phyloP scores from a whole-genome alignment of 2,888 invertebrate species.

The Acanthoscelides obtectus region DNA sequence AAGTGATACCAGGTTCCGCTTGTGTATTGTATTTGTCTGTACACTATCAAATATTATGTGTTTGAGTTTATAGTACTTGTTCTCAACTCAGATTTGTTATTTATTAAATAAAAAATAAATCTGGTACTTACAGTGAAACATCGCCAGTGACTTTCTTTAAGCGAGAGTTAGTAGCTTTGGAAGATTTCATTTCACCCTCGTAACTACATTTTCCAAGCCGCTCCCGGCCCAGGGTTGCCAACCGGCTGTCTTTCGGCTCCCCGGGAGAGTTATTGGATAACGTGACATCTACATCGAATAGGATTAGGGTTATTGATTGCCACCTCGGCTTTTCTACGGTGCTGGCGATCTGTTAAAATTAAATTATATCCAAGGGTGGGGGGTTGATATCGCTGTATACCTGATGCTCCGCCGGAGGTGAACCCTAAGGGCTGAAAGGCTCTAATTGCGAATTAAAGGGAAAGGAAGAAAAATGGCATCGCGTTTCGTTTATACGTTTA shows the following conservation, averaged over 20 bases:
- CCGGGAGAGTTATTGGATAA: conserved; percentile 30
- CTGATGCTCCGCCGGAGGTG: conserved; percentile 17
- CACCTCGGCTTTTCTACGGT: conserved; percentile 21
- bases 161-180: too few species aligned
- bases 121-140: too few species aligned
- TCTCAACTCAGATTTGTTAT: too few species aligned
- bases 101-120: too few species aligned
- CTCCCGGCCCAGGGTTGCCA: conserved; percentile 19
- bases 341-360: conserved; percentile 32
- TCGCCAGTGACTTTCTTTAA: too few species aligned
- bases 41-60: too few species aligned
- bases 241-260: conserved; percentile 21
- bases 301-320: conserved; percentile 37
- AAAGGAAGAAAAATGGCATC: neutral
- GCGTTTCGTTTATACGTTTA: neutral
- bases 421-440: conserved; percentile 16
- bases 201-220: conserved; percentile 9
- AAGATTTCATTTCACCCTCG: conserved; percentile 9
- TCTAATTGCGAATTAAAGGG: conserved; percentile 17
- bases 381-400: conserved; percentile 20
- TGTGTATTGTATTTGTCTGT: too few species aligned
- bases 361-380: conserved; percentile 25
- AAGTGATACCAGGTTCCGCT: too few species aligned
- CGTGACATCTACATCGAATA: conserved; percentile 36
- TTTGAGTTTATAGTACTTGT: too few species aligned